Base-by-base conservation (phyloP, 1,140 invertebrate species). In the Metopolophium dirhodum region DNA sequence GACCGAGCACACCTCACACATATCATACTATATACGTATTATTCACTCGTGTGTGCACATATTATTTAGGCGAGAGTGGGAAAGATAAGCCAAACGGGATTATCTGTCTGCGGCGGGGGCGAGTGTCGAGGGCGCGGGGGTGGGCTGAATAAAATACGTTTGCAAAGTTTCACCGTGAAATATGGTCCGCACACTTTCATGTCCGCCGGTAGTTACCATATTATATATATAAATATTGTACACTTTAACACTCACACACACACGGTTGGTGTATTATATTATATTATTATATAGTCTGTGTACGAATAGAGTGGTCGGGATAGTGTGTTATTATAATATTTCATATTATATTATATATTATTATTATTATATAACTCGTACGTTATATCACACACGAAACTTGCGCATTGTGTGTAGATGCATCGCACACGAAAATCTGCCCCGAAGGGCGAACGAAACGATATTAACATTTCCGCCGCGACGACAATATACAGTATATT, bases 11-110 rank as follows among this genome's bases (percentile, higher is more conserved):
- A 8, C 37, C 41, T 9, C 83, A 14, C 82, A 41, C 22, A 9
- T 41, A 41, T 37, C 22, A 22, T 22, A 49, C 1, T 49, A 54
- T 41, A 14, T 23, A 26, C 23, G 83, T 85, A 41, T 85, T 41
- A 85, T 83, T 83, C 77, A 37, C 22, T 9, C 26, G 85, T 26
- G 41, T 26, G 41, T 26, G 85, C 14, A 47, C 26, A 30, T 47
- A 47, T 41, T 45, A 41, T 30, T 30, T 86, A 86, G 37, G 85
- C 35, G 86, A 30, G 45, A 87, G 86, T 35, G 86, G 86, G 18
- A 87, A 49, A 87, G 45, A 49, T 87, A 87, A 87, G 86, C 86
- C 45, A n/a, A 87, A 87, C 37, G 47, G 86, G 86, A 87, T 87
- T 87, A 87, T n/a, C 86, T 22, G 6, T 1, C 2, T n/a, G 7